These are phyloP conservation scores for Vombatus ursinus DNA, from an alignment of 2,113 vertebrate species.

Conservation along the genomic window DNA sequence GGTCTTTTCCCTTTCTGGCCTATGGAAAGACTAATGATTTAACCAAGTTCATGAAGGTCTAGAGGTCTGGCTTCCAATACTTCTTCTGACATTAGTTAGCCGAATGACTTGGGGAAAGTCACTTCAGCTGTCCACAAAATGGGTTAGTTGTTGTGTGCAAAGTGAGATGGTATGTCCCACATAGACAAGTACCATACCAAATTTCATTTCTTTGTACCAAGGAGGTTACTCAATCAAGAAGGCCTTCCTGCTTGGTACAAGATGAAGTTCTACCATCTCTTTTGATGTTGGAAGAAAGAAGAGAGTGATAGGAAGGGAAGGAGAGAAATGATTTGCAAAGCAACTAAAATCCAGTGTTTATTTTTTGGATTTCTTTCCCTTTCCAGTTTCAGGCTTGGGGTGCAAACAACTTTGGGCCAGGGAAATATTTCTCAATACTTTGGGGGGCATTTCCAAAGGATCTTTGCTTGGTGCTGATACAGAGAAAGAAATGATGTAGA, in stretches of 20 bases:
- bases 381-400: not conserved
- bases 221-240: not conserved
- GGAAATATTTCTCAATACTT: not conserved
- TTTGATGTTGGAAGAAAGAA: not conserved
- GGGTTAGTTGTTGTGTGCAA: not conserved
- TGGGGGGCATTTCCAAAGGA: not conserved
- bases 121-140: not conserved
- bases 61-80: not conserved
- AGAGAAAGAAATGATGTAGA: not conserved
- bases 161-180: too few species aligned
- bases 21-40: not conserved
- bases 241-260: not conserved
- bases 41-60: not conserved
- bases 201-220: not conserved
- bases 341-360: not conserved
- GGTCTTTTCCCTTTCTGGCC: not conserved
- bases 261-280: not conserved
- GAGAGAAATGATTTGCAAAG: not conserved
- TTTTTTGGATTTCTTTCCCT: not conserved
- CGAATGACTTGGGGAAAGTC: not conserved
- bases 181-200: not conserved
- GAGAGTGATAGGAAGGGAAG: not conserved
- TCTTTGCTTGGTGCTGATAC: not conserved
- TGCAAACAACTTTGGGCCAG: not conserved
- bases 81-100: not conserved